Evolutionary conservation across 2,888 invertebrate genomes (phyloP).

Genomic region (Dasypogon diadema): DNA sequence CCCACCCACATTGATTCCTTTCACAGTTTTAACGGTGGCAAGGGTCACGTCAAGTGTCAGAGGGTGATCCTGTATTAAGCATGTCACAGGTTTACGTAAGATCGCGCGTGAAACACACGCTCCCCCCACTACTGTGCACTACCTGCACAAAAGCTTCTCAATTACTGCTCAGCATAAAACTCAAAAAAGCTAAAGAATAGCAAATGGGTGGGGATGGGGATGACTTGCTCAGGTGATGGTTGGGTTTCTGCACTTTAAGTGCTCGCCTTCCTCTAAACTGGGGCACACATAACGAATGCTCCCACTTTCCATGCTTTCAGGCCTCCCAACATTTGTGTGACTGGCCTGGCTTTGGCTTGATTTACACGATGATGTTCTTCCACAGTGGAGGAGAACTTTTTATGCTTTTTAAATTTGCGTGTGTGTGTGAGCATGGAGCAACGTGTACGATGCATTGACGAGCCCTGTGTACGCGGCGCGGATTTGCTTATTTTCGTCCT

Average conservation of each 20-base stretch:
- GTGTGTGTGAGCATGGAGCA: neutral
- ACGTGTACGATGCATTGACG: neutral
- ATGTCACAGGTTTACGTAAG: conserved; percentile 24
- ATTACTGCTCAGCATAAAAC: conserved; percentile 24
- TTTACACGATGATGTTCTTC: neutral
- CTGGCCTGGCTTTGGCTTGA: conserved; percentile 3
- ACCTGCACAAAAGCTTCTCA: conserved; percentile 32
- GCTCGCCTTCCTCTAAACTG: conserved; percentile 27
- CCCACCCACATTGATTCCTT: neutral
- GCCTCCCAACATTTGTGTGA: conserved; percentile 6
- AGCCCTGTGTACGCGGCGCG: neutral
- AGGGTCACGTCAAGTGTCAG: conserved; percentile 10
- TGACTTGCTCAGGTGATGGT: conserved; percentile 8
- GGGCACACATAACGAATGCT: conserved; percentile 35
- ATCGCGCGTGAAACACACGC: neutral
- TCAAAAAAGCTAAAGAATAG: neutral
- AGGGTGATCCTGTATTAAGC: conserved; percentile 8
- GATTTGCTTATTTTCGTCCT: neutral
- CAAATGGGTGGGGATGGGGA: conserved; percentile 3
- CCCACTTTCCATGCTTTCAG: conserved; percentile 2
- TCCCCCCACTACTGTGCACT: too few species aligned
- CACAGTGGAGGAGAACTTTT: conserved; percentile 36
- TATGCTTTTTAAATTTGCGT: conserved; percentile 20
- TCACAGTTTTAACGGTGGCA: neutral
- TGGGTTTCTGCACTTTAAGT: conserved; percentile 30